Base-by-base conservation (phyloP, 2,888 invertebrate genomes). In the Aphodius sticticus region DNA sequence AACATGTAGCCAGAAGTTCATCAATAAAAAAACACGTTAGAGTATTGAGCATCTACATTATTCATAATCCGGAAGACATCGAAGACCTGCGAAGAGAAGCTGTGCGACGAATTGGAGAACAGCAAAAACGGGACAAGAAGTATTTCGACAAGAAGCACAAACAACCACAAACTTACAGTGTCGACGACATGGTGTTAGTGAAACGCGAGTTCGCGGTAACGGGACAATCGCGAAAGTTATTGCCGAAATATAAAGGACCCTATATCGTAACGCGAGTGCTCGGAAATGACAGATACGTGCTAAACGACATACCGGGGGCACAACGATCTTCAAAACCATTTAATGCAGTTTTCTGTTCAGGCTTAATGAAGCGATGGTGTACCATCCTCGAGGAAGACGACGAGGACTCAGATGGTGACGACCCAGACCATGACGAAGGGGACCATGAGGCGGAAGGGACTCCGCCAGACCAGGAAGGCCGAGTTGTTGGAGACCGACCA, bases 61-160 rank as follows among this genome's bases (percentile, higher is more conserved):
- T n/a, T n/a, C n/a, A n/a, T n/a, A n/a, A 53, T 53, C 36, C 77
- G n/a, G 69, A 69, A 70, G 76, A 76, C 12, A 16, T 37, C 6
- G 15, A 16, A 15, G 75, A 69, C 69, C 38, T 26, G 26, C 26
- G 26, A 26, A 26, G 26, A 26, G 26, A 26, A 26, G 26, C 26
- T 2, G 26, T 26, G 3, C 26, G 26, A 26, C 26, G 26, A 26
- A 26, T 26, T 26, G 26, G 26, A 3, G 26, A 26, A 26, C 26
- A 26, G 3, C 26, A 26, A 26, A 26, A 26, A 26, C 26, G 26
- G 26, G 26, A 26, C 26, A 26, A 26, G 26, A 3, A 53, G 53
- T 53, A 53, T 5, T 53, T 53, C 12, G 12, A 53, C 7, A 7
- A 53, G 12, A 53, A 53, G 9, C 53, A 53, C 53, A 53, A 12